These are phyloP conservation scores for Chrysopa pallens DNA, from an alignment of 1,140 invertebrate genomes.

Conservation along the genomic window DNA sequence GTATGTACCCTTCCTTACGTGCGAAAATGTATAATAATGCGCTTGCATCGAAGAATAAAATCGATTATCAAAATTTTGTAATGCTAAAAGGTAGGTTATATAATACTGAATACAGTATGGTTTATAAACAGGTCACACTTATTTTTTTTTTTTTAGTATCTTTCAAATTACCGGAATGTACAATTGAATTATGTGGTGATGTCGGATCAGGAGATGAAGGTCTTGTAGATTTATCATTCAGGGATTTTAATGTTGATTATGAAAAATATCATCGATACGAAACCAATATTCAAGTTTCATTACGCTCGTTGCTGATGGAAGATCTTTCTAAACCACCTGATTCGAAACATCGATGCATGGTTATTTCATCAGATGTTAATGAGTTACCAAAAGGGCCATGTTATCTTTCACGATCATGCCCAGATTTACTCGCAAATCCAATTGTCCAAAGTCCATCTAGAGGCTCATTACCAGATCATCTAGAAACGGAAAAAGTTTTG, in stretches of 20 bases:
- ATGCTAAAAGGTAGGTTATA: constrained; percentile 10
- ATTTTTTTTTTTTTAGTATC: constrained; percentile 1
- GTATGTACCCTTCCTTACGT: constrained; percentile 36
- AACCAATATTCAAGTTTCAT: constrained; percentile 49
- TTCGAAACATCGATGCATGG: constrained; percentile 63
- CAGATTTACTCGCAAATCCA: constrained; percentile 28
- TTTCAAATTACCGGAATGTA: constrained; percentile 37
- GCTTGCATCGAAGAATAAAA: constrained; percentile 4
- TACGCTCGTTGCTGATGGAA: constrained; percentile 73
- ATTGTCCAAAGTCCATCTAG: constrained; percentile 11
- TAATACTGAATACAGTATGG: neutral
- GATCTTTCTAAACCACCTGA: constrained; percentile 60
- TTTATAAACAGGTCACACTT: neutral
- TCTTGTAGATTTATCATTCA: constrained; percentile 62
- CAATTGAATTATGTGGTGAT: constrained; percentile 51
- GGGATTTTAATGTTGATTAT: constrained; percentile 61
- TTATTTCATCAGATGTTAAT: constrained; percentile 42
- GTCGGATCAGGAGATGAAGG: constrained; percentile 41
- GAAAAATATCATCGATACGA: constrained; percentile 43
- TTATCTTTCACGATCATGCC: constrained; percentile 67
- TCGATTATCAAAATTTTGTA: constrained; percentile 4
- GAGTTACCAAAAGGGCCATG: constrained; percentile 24
- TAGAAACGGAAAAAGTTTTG: constrained; percentile 36
- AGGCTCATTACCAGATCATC: constrained; percentile 45
- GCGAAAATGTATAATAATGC: constrained; percentile 24